Conservation (phyloP, 2,888 invertebrate species). For the Phasia obesa region DNA sequence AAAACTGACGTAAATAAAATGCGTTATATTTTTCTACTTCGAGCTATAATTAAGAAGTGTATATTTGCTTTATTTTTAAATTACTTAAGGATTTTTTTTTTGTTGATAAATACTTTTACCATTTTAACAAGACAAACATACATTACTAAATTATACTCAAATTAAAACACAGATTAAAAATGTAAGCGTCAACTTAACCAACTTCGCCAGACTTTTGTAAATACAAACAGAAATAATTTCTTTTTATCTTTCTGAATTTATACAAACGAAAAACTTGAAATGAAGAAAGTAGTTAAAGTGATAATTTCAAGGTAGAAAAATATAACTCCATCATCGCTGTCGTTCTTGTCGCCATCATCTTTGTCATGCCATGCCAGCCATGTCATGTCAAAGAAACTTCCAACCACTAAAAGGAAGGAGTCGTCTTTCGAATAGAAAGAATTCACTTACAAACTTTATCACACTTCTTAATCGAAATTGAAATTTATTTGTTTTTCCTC, state of each 20-base stretch:
- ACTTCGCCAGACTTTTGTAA: conserved; percentile 48
- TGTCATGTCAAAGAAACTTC: conserved; percentile 36
- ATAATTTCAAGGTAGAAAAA: conserved; percentile 59
- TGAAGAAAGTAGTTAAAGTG: conserved; percentile 22
- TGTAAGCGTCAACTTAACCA: conserved; percentile 32
- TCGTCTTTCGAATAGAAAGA: conserved; percentile 16
- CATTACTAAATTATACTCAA: conserved; percentile 43
- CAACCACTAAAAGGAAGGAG: conserved; percentile 34
- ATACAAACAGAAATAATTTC: conserved; percentile 20
- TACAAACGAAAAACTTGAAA: conserved; percentile 1
- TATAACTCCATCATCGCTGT: conserved; percentile 33
- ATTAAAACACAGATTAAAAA: conserved; percentile 54
- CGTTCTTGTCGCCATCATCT: conserved; percentile 24
- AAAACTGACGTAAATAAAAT: too few relatives aligned
- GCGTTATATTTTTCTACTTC: too few relatives aligned
- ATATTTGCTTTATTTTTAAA: conserved; percentile 1
- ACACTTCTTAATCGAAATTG: conserved; percentile 63
- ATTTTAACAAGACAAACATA: conserved; percentile 53
- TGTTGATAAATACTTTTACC: background rate
- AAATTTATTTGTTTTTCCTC: conserved; percentile 66
- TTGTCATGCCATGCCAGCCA: conserved; percentile 9
- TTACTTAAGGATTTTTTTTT: too few relatives aligned
- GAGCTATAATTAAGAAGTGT: too few relatives aligned
- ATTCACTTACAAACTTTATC: conserved; percentile 49
- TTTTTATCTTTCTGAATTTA: background rate